phyloP scores from a whole-genome alignment of 2,113 vertebrate genomes.

The Bos javanicus region DNA sequence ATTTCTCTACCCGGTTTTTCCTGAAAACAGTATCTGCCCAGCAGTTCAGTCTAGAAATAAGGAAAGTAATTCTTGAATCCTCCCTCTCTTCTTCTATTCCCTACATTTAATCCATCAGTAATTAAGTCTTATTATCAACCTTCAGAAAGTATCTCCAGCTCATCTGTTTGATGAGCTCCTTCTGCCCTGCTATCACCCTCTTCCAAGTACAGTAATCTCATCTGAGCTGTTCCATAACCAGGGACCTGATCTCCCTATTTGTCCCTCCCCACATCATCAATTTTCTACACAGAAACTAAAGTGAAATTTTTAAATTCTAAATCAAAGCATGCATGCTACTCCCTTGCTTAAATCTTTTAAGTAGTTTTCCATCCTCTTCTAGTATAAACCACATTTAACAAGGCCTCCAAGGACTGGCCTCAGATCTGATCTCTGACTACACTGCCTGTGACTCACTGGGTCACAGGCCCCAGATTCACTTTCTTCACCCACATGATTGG shows the following conservation, averaged over 20 bases:
- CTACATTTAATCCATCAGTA: background rate
- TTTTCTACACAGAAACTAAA: background rate
- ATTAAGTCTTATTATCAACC: background rate
- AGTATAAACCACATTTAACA: background rate
- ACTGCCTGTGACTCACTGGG: background rate
- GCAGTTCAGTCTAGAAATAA: background rate
- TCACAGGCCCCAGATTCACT: background rate
- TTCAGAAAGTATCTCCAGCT: background rate
- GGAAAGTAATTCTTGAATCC: background rate
- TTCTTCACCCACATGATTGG: background rate
- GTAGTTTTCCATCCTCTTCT: background rate
- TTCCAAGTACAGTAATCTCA: background rate
- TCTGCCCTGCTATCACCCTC: background rate
- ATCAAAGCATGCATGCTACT: background rate
- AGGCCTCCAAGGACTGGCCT: background rate
- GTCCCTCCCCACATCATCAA: background rate
- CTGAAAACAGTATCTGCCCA: background rate
- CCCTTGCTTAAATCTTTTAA: background rate
- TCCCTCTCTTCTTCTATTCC: background rate
- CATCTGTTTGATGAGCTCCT: background rate
- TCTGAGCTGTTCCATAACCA: background rate
- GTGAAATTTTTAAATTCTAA: background rate
- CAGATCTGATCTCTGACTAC: background rate
- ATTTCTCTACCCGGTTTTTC: background rate
- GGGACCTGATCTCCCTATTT: background rate